Evolutionary conservation across 1,140 invertebrate species (phyloP).

Genomic region (Triops cancriformis): DNA sequence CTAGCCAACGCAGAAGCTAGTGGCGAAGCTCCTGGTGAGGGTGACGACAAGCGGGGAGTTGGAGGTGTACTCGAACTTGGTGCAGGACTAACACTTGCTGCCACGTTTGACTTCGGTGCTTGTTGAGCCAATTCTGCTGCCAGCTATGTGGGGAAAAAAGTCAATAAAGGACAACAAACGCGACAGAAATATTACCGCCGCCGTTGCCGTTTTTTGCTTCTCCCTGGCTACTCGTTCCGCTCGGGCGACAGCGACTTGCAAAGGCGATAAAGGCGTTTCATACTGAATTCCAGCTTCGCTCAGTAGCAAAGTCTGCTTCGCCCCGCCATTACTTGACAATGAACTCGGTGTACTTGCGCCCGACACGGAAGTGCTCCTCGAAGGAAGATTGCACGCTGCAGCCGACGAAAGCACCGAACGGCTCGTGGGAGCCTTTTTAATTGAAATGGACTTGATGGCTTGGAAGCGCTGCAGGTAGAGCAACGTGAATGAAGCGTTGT

Average conservation of each 20-base stretch:
- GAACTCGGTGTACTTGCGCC: background rate
- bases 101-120: background rate
- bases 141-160: background rate
- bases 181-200: background rate
- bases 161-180: background rate
- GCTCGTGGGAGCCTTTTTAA: slow-evolving; percentile 60
- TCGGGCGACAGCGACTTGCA: slow-evolving; percentile 70
- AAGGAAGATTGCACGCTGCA: background rate
- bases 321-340: slow-evolving; percentile 18
- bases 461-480: slow-evolving; percentile 67
- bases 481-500: slow-evolving; percentile 64
- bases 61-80: background rate
- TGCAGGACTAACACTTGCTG: background rate
- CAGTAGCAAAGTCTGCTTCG: slow-evolving; percentile 69
- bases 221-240: slow-evolving; percentile 75
- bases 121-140: slow-evolving; percentile 8
- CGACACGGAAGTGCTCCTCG: background rate
- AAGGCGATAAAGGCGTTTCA: slow-evolving; percentile 71
- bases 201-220: slow-evolving; percentile 50
- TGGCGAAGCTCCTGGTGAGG: background rate
- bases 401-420: slow-evolving; percentile 46
- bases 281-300: slow-evolving; percentile 75
- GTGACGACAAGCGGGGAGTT: background rate
- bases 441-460: slow-evolving; percentile 59
- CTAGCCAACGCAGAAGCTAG: background rate